Percentiles rank a stretch among this genome's conserved stretches.
Conservation (phyloP, 1,140 invertebrate genomes). For the Piezodorus guildinii region DNA sequence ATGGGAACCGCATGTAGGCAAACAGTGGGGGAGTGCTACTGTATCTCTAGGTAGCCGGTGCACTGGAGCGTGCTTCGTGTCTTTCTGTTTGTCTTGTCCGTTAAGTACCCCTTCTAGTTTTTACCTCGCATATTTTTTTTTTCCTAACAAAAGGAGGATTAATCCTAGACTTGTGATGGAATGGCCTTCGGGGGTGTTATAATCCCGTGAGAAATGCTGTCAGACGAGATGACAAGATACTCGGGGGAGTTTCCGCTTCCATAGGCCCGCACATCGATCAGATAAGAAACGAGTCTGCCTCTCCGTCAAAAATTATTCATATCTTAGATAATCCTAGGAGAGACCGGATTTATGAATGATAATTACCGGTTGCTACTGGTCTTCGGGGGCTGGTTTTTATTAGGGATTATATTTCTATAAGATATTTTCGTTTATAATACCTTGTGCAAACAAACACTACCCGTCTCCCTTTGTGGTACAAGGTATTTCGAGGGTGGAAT, state of each 20-base stretch:
- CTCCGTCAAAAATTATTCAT: no score
- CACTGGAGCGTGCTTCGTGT: neutral
- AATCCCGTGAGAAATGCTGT: conserved; percentile 5
- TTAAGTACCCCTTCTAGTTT: conserved; percentile 5
- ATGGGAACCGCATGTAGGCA: neutral
- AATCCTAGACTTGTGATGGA: neutral
- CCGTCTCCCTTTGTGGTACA: no score
- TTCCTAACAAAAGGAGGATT: neutral
- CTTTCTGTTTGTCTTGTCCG: neutral
- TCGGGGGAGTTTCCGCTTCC: neutral
- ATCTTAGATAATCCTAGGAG: no score
- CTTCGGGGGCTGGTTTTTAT: no score
- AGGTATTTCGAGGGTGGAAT: no score
- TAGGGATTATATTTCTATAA: no score
- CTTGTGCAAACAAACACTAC: no score
- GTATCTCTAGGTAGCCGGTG: neutral
- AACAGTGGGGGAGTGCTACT: neutral
- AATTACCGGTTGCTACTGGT: no score
- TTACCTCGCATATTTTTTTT: neutral
- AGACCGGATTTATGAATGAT: no score
- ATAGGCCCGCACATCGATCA: no score
- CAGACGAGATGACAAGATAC: neutral
- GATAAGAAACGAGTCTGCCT: no score
- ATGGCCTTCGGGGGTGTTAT: neutral
- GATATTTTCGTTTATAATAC: no score